Evolutionary conservation across 2,797 vertebrate species (phyloP), one percentile per base, ranked within the genome.

Genomic region (Molossus molossus): DNA sequence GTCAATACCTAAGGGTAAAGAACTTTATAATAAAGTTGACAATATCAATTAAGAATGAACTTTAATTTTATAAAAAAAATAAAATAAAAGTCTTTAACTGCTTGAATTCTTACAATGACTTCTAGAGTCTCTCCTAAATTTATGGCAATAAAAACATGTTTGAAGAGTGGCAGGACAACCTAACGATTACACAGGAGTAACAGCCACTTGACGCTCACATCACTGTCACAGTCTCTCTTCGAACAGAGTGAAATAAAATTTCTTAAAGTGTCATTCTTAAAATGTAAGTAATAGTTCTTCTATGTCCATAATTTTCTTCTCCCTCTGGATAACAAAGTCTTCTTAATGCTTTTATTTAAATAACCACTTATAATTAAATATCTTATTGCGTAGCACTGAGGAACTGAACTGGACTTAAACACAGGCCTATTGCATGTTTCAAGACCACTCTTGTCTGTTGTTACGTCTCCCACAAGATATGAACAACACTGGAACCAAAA

Each of bases 11-110:
- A 67, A 79, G 3, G 2, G 17, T 37, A 23, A 84, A 87, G 48
- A 84, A 50, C 11, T 76, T 90, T 62, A 15, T 57, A 67, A 77
- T 72, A 79, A 87, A 80, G 13, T 8, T 33, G 20, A 87, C 40
- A 92, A 27, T 60, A 69, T 40, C 85, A 86, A 50, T 12, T 94
- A 94, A 86, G 21, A 83, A 62, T 67, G 83, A 87, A 58, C 55
- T 72, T 83, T 50, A 65, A 25, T 62, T 76, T 50, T n/a, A 70
- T 12, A 64, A 17, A 48, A 80, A n/a, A 95, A 90, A 82, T 88
- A 80, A n/a, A 95, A 90, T 60, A 82, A 91, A 82, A 62, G 75
- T 53, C 11, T 10, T 83, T 48, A 72, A 90, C 7, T 91, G 29
- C 15, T 84, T 25, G 12, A 79, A 48, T 80, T 80, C 25, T 80